These are phyloP conservation scores for Sycophaga agraensis DNA, from an alignment of 1,140 invertebrate species.

Conservation along the genomic window DNA sequence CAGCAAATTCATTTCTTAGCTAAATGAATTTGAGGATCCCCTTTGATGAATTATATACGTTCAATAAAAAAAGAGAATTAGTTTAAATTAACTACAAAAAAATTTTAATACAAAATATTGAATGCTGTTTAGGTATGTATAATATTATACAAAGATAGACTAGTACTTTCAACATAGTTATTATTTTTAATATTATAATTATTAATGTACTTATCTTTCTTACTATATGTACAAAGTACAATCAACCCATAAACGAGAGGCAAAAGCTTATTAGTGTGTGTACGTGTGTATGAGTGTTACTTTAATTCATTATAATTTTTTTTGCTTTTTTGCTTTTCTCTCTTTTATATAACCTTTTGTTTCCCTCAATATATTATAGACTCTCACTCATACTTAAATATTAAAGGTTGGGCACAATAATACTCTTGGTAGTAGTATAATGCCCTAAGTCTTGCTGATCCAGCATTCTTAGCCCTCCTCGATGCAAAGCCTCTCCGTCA, in stretches of 20 bases:
- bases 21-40: too few relatives aligned
- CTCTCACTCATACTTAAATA: slow-evolving; percentile 59
- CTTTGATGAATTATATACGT: too few relatives aligned
- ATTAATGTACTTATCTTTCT: slow-evolving; percentile 29
- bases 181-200: slow-evolving; percentile 4
- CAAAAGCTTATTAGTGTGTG: slow-evolving; percentile 29
- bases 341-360: slow-evolving; percentile 31
- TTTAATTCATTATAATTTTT: slow-evolving; percentile 25
- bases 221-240: slow-evolving; percentile 48
- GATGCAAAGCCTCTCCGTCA: slow-evolving; percentile 47
- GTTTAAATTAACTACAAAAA: too few relatives aligned
- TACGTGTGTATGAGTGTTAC: background rate
- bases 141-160: slow-evolving; percentile 51
- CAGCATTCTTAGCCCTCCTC: slow-evolving; percentile 51
- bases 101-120: too few relatives aligned
- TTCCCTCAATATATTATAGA: slow-evolving; percentile 43
- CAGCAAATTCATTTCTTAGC: too few relatives aligned
- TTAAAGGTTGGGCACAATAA: slow-evolving; percentile 59
- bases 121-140: slow-evolving; percentile 29
- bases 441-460: slow-evolving; percentile 60
- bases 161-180: slow-evolving; percentile 58
- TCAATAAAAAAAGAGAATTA: too few relatives aligned
- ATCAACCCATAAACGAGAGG: slow-evolving; percentile 58
- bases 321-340: slow-evolving; percentile 30
- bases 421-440: slow-evolving; percentile 59